A percentile compares a stretch with the other conserved stretches of the same genome.
phyloP scores from a whole-genome alignment of 2,113 vertebrate species.

The Steatornis caripensis region DNA sequence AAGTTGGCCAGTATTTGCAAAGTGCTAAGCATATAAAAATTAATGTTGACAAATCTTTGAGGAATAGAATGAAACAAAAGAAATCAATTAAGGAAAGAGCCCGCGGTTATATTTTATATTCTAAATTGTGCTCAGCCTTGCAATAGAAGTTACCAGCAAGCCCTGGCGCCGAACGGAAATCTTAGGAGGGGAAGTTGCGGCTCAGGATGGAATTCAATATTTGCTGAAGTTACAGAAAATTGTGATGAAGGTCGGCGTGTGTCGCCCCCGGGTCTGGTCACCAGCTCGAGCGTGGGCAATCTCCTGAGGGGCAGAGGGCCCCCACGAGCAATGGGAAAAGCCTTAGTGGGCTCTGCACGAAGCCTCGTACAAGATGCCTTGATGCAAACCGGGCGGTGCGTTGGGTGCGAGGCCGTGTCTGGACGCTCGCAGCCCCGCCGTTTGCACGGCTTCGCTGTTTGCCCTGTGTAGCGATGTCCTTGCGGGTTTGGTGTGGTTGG shows the following conservation, averaged over 20 bases:
- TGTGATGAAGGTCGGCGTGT: rapidly evolving
- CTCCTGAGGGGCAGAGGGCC: rapidly evolving
- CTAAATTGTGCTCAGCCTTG: not conserved
- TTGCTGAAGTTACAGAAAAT: not conserved
- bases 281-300: not conserved
- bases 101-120: conserved; percentile 60
- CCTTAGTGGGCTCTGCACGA: not conserved
- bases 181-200: not conserved
- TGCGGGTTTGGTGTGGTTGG: too few relatives aligned
- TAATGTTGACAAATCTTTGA: conserved; percentile 81
- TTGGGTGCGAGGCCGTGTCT: not conserved
- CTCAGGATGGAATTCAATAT: not conserved
- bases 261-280: not conserved
- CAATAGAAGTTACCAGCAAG: not conserved
- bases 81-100: conserved; percentile 79
- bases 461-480: rapidly evolving
- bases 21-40: conserved; percentile 75
- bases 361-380: not conserved
- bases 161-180: not conserved
- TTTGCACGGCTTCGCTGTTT: too few relatives aligned
- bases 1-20: conserved; percentile 73
- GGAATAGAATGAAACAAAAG: conserved; percentile 78
- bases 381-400: rapidly evolving
- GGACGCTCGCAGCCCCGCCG: rapidly evolving
- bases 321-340: not conserved